Percentiles rank a stretch among this genome's conserved stretches.
These are phyloP conservation scores for Engraulis encrasicolus DNA, from an alignment of 2,113 vertebrate species.

Conservation along the genomic window DNA sequence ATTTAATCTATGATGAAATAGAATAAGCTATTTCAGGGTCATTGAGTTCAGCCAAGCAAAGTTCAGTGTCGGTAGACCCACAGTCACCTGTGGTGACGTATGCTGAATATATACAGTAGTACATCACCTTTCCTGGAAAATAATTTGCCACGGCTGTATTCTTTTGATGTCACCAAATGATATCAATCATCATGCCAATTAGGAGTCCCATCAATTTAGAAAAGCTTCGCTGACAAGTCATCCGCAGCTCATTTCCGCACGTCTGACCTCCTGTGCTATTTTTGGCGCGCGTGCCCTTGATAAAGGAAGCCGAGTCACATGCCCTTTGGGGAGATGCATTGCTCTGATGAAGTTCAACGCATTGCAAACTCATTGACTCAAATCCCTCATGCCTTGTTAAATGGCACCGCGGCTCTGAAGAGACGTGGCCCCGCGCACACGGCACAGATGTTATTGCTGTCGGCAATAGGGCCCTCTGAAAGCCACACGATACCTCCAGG, in stretches of 20 bases:
- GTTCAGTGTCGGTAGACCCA: neutral
- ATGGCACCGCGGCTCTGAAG: constrained; percentile 56
- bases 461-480: constrained; percentile 58
- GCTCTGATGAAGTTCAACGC: constrained; percentile 59
- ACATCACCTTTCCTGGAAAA: neutral
- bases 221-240: neutral
- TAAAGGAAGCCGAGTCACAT: neutral
- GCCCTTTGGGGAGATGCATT: constrained; percentile 53
- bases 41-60: neutral
- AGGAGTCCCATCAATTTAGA: neutral
- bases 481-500: constrained; percentile 55
- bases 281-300: neutral
- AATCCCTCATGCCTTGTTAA: constrained; percentile 65
- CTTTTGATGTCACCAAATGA: neutral
- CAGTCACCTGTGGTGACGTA: neutral
- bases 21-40: too few relatives aligned
- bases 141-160: neutral
- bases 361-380: constrained; percentile 59
- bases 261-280: neutral
- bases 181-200: neutral
- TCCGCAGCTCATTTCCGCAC: neutral
- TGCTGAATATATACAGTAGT: too few relatives aligned
- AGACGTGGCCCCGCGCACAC: constrained; percentile 57
- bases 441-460: constrained; percentile 62
- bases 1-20: neutral